Evolutionary conservation across 1,140 invertebrate genomes (phyloP).

Genomic region (Drosophila bifasciata): DNA sequence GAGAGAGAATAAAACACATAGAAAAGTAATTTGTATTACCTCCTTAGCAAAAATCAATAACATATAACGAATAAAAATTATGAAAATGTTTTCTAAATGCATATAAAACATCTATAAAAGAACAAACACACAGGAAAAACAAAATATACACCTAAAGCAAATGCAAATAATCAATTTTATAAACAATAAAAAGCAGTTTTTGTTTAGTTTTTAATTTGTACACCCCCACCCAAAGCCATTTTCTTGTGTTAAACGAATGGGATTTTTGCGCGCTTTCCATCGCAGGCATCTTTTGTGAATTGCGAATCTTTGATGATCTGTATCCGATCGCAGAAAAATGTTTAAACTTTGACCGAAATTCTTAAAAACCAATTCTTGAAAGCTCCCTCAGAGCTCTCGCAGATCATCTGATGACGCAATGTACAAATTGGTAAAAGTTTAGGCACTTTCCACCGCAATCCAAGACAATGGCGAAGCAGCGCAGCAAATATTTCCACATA

Average conservation of each 20-base stretch:
- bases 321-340: conserved; percentile 51
- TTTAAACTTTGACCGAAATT: conserved; percentile 75
- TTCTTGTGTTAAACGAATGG: conserved; percentile 38
- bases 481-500: conserved; percentile 57
- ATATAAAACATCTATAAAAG: conserved; percentile 41
- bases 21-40: conserved; percentile 81
- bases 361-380: conserved; percentile 75
- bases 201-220: conserved; percentile 61
- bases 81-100: conserved; percentile 51
- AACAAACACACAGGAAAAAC: conserved; percentile 41
- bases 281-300: no score
- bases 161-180: conserved; percentile 49
- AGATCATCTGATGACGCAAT: conserved; percentile 84
- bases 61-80: conserved; percentile 44
- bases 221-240: conserved; percentile 12
- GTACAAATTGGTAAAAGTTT: conserved; percentile 83
- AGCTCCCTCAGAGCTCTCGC: conserved; percentile 80
- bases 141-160: conserved; percentile 47
- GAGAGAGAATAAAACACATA: conserved; percentile 65
- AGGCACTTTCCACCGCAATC: conserved; percentile 58
- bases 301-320: conserved; percentile 40
- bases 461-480: conserved; percentile 34
- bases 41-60: conserved; percentile 82
- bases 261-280: conserved; percentile 51
- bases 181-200: conserved; percentile 72